Evolutionary conservation across 1,140 invertebrate species (phyloP), one percentile per base, ranked within the genome.

Genomic region (Macrosteles quadrilineatus): DNA sequence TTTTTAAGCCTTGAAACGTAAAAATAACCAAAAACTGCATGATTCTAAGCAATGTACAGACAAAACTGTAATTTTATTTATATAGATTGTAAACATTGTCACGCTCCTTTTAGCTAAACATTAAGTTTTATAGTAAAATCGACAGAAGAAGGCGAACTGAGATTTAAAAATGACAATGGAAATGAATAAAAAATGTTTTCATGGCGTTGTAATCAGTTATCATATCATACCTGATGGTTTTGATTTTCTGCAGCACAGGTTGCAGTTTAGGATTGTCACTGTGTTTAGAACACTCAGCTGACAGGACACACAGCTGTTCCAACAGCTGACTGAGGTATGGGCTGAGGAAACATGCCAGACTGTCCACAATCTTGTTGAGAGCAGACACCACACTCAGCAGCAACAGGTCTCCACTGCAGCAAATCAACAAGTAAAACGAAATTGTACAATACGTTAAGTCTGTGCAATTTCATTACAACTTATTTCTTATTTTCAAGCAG

Each of bases 251-350:
- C 1, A 85, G 76, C 3, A 90, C 80, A 0, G 84, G 78, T 4
- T 69, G 67, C 14, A 68, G 23, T 21, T 63, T 73, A 30, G 12
- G 27, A 30, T 72, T 57, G 1, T 66, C 25, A 32, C 68, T 21
- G 55, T 70, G 21, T 23, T 25, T 21, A 4, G 40, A 31, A 53
- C 70, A 63, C 40, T 64, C 36, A 1, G 80, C 84, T 27, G 81
- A 83, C 9, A 90, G 75, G 71, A 85, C 82, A 25, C 86, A 84
- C 17, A 93, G 77, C 70, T 88, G 86, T 1, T 81, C 83, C 0
- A 96, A 76, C 30, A 96, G 85, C 72, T 91, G 89, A 68, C 90
- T 85, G 31, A 96, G 79, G 80, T 95, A 96, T 0, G 92, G 89
- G 73, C 92, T 94, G 25, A 96, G 78, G 76, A 97, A 95, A 2